Percentiles rank a stretch among this genome's conserved stretches.
Conservation (phyloP, 2,113 vertebrate species). For the Trochalopteron elliotii region DNA sequence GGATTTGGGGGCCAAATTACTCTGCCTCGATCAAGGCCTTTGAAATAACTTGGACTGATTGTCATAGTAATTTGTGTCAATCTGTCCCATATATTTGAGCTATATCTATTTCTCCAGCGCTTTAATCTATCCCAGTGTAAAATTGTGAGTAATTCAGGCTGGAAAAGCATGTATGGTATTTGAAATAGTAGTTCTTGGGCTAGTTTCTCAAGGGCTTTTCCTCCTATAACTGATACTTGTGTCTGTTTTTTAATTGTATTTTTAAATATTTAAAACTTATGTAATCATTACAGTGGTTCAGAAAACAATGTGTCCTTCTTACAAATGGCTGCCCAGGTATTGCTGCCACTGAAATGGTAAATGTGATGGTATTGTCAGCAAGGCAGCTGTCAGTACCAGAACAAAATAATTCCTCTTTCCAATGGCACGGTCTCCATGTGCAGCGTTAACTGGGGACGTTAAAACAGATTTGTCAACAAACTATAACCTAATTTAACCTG, state of each 20-base stretch:
- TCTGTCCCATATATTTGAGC: not conserved
- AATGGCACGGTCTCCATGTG: accelerated
- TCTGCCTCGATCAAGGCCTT: not conserved
- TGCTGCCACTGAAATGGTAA: not conserved
- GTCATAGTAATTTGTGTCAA: not conserved
- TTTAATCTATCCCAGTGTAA: not conserved
- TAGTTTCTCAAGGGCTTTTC: not conserved
- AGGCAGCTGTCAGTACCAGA: not conserved
- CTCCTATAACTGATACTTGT: accelerated
- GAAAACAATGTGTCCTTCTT: not conserved
- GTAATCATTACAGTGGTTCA: accelerated
- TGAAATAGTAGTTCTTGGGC: not conserved
- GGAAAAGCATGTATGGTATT: not conserved
- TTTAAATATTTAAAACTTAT: not conserved
- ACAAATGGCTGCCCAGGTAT: not conserved
- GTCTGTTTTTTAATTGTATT: not conserved
- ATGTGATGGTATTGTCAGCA: not conserved
- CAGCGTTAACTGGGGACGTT: not conserved
- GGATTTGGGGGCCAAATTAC: not conserved
- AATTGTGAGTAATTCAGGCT: not conserved
- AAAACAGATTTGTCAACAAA: not conserved
- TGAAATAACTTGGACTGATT: not conserved
- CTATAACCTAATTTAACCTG: not conserved
- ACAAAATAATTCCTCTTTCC: not conserved
- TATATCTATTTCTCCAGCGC: not conserved